Base-by-base conservation (phyloP, 2,113 vertebrate genomes). In the Misgurnus anguillicaudatus region DNA sequence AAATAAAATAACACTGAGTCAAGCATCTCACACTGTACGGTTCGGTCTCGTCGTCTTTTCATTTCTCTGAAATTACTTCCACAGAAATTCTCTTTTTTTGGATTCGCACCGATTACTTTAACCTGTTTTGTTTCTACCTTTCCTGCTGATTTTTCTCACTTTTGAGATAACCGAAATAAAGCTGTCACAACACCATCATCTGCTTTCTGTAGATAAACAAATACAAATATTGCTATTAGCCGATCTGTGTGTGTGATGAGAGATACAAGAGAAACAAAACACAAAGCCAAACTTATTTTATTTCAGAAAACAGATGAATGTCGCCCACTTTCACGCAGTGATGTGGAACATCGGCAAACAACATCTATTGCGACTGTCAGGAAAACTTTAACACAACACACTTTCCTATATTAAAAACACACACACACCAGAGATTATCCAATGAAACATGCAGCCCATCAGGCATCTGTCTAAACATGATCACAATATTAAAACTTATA, bases 361-460 rank as follows among this genome's bases (percentile, higher is more conserved):
- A 87, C 88, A 90, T 89, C 83, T 80, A 88, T 88, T 87, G 75
- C 42, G 80, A 60, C 83, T 87, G 89, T 90, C 89, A 91, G 86
- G 80, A 82, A 84, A 78, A 81, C 86, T 88, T 89, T 80, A 57
- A 80, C 65, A 85, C 78, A 70, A 82, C 87, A 89, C 89, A 89
- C 89, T 88, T 88, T 82, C 64, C 78, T 58, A 75, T 89, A 87
- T 88, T 85, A 85, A 72, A 83, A 64, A 83, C 73, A 83, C 88
- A 53, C 55, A 72, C 57, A 48, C 31, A 58, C 13, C 11, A 4
- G 48, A 51, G 0, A 4, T 13, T 51, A 13, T 14, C 13, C 5
- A 51, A 45, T 8, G 7, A 45, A 45, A 45, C 10, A 45, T 9
- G 10, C 42, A 45, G 42, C 42, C 42, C 42, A 45, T 45, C 42